Percentiles rank a stretch among this genome's conserved stretches.
Conservation (phyloP, 2,888 invertebrate species). For the Pelosia muscerda region DNA sequence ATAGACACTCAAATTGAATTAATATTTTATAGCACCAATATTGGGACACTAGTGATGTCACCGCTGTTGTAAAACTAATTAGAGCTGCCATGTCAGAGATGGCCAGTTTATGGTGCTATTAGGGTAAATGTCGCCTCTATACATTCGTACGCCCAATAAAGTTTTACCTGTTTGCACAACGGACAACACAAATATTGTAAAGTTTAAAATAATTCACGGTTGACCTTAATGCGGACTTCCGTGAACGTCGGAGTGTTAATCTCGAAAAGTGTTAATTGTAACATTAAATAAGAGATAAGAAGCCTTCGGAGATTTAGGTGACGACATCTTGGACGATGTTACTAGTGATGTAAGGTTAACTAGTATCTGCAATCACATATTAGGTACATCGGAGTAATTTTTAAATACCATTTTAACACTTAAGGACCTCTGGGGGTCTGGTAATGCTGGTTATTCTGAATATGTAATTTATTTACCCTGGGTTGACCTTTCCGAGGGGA, state of each 20-base stretch:
- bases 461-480: no score
- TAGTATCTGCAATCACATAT: not conserved
- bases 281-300: slow-evolving; percentile 23
- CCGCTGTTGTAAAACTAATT: slow-evolving; percentile 68
- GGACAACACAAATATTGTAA: slow-evolving; percentile 43
- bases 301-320: slow-evolving; percentile 1
- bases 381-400: not conserved
- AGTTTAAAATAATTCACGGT: slow-evolving; percentile 39
- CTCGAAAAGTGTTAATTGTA: slow-evolving; percentile 30
- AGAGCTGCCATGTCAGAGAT: slow-evolving; percentile 62
- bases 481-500: no score
- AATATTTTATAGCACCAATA: slow-evolving; percentile 59
- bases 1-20: slow-evolving; percentile 62
- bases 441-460: no score
- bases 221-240: slow-evolving; percentile 47
- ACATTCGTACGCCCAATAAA: slow-evolving; percentile 38
- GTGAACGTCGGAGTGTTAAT: slow-evolving; percentile 24
- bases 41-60: slow-evolving; percentile 58
- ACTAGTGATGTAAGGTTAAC: not conserved
- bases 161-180: slow-evolving; percentile 45
- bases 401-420: not conserved
- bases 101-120: slow-evolving; percentile 58
- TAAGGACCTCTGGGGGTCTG: not conserved
- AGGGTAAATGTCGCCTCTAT: slow-evolving; percentile 48
- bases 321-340: not conserved